phyloP scores from a whole-genome alignment of 2,888 invertebrate genomes.

The Stenoptilia bipunctidactyla region DNA sequence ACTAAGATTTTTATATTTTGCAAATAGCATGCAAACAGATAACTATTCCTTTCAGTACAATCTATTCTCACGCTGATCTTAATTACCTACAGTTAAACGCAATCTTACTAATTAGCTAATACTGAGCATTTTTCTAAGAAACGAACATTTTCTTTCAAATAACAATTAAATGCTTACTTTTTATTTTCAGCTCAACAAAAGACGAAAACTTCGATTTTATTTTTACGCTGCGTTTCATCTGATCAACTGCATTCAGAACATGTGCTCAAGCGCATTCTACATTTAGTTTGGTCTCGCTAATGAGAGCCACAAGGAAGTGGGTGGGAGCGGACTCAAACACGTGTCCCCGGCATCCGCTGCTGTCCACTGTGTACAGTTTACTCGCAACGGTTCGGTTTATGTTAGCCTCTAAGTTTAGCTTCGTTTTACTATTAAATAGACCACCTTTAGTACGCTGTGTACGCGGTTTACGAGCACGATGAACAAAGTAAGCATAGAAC shows the following conservation, averaged over 20 bases:
- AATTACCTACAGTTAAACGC: too few relatives aligned
- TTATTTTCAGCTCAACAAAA: not conserved
- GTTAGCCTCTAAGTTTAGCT: not conserved
- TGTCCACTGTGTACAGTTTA: slow-evolving; percentile 19
- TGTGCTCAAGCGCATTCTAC: slow-evolving; percentile 17
- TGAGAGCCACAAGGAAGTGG: slow-evolving; percentile 20
- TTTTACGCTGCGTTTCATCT: not conserved
- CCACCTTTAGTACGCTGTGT: too few relatives aligned
- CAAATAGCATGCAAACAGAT: too few relatives aligned
- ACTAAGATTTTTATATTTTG: too few relatives aligned
- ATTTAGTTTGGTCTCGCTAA: slow-evolving; percentile 24
- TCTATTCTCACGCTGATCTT: too few relatives aligned
- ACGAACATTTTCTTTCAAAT: too few relatives aligned
- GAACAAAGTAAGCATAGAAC: too few relatives aligned
- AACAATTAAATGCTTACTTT: not conserved
- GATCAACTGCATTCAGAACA: slow-evolving; percentile 9
- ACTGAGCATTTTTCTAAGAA: slow-evolving; percentile 1
- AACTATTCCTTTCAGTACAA: too few relatives aligned
- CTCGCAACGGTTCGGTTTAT: slow-evolving; percentile 3
- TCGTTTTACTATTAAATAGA: too few relatives aligned
- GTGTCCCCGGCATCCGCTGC: slow-evolving; percentile 23
- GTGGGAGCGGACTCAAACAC: slow-evolving; percentile 24
- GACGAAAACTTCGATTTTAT: not conserved
- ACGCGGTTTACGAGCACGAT: too few relatives aligned
- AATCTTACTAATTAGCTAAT: too few relatives aligned